Evolutionary conservation across 2,797 vertebrate genomes (phyloP), one percentile per base, ranked within the genome.

Genomic region (Pangasius macronema): DNA sequence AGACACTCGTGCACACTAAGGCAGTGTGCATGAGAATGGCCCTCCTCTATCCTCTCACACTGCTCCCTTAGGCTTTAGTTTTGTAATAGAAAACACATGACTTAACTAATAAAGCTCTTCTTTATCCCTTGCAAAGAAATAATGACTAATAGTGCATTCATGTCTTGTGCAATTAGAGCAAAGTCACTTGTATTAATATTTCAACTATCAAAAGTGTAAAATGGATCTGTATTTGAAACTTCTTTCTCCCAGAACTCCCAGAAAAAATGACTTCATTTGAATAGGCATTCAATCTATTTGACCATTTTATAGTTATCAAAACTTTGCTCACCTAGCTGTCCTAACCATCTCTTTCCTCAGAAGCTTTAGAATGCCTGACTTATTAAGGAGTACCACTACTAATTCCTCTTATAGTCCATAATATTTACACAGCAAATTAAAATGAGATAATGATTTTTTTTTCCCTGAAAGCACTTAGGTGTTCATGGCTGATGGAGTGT

Each of bases 401-500:
- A 80, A 84, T 88, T 88, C 27, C 87, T 87, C 81, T 87, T 86
- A 88, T 86, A 65, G 89, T 72, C 87, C 51, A 82, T 82, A 83
- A 90, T 91, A 89, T 92, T 92, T 89, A 86, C 89, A 87, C 89
- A 92, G 88, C 90, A 90, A 90, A 91, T 87, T 89, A 89, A 84
- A 83, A 84, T 70, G 75, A 87, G 87, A 89, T 91, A 90, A 91
- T 87, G 88, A 88, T 89, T 87, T 88, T 85, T 88, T 84, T 61
- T 83, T 42, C 88, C 88, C 68, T 76, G 70, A 83, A 91, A 90
- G 89, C 87, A 90, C 85, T 90, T 89, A 88, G 86, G 86, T 91
- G 85, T 90, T 92, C 89, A 91, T 91, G 90, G 91, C 88, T 91
- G 90, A 92, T 92, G 92, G 90, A 92, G 86, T 93, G 88, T 90